Conservation (phyloP, 1,140 invertebrate genomes). For the Pseudomyrmex pallidus region DNA sequence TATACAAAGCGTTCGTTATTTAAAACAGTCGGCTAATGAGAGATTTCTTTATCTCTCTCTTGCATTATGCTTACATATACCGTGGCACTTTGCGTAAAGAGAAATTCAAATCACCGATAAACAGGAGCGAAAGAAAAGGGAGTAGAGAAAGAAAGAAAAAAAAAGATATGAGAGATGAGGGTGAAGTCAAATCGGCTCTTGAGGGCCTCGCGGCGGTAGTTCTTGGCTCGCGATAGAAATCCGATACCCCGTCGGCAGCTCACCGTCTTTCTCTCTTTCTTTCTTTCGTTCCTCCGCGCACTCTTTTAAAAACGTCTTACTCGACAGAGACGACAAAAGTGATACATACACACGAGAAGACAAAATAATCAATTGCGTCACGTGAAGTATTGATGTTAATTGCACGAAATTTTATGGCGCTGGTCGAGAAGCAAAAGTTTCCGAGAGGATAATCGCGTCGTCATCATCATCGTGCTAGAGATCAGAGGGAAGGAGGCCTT, state of each 20-base stretch:
- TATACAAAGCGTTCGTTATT: too few relatives aligned
- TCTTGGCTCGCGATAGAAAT: conserved; percentile 45
- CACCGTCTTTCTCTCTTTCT: background rate
- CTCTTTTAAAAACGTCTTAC: background rate
- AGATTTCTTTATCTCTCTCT: too few relatives aligned
- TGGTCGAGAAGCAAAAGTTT: background rate
- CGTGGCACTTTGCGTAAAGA: background rate
- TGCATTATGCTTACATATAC: too few relatives aligned
- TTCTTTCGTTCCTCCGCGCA: background rate
- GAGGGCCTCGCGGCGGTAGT: conserved; percentile 1
- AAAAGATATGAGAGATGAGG: background rate
- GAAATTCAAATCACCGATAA: conserved; percentile 1
- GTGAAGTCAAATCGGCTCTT: conserved; percentile 12
- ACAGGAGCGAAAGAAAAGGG: background rate
- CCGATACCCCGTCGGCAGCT: conserved; percentile 13
- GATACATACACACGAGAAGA: background rate
- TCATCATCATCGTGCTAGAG: background rate
- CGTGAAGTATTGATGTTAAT: conserved; percentile 15
- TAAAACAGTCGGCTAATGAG: too few relatives aligned
- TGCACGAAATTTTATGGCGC: conserved; percentile 9
- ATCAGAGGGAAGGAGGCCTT: background rate
- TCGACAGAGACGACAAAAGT: background rate
- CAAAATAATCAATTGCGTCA: background rate
- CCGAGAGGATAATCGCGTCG: background rate
- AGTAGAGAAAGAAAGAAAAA: conserved; percentile 1